Evolutionary conservation across 2,888 invertebrate species (phyloP).

Genomic region (Dilophus febrilis): DNA sequence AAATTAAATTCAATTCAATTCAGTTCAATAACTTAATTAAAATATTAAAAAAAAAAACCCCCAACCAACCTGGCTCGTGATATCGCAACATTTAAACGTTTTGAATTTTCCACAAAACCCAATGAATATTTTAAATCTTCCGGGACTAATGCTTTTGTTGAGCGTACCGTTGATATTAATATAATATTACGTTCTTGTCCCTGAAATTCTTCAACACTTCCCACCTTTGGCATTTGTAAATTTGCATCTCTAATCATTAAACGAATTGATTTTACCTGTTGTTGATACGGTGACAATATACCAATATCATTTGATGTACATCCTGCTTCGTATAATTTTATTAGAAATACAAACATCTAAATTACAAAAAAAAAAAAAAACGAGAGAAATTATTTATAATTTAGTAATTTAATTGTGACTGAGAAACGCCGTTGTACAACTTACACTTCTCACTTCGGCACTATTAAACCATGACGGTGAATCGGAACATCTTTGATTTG

Average conservation of each 20-base stretch:
- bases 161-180: slow-evolving; percentile 52
- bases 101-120: slow-evolving; percentile 57
- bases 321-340: slow-evolving; percentile 45
- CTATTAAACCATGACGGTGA: slow-evolving; percentile 85
- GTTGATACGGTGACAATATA: slow-evolving; percentile 80
- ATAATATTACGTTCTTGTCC: slow-evolving; percentile 62
- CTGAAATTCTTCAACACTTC: slow-evolving; percentile 75
- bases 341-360: slow-evolving; percentile 36
- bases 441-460: slow-evolving; percentile 39
- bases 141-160: slow-evolving; percentile 26
- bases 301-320: slow-evolving; percentile 46
- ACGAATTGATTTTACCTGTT: slow-evolving; percentile 47
- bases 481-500: slow-evolving; percentile 51
- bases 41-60: no score
- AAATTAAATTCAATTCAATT: no score
- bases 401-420: no score
- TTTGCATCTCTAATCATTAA: no score
- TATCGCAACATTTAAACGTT: slow-evolving; percentile 76
- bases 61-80: slow-evolving; percentile 67
- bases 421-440: no score
- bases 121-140: slow-evolving; percentile 37
- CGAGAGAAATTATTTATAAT: background rate
- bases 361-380: slow-evolving; percentile 12
- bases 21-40: no score
- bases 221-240: slow-evolving; percentile 41